Percentiles rank a stretch among this genome's conserved stretches.
Conservation (phyloP, 1,140 invertebrate species). For the Plectrocnemia conspersa region DNA sequence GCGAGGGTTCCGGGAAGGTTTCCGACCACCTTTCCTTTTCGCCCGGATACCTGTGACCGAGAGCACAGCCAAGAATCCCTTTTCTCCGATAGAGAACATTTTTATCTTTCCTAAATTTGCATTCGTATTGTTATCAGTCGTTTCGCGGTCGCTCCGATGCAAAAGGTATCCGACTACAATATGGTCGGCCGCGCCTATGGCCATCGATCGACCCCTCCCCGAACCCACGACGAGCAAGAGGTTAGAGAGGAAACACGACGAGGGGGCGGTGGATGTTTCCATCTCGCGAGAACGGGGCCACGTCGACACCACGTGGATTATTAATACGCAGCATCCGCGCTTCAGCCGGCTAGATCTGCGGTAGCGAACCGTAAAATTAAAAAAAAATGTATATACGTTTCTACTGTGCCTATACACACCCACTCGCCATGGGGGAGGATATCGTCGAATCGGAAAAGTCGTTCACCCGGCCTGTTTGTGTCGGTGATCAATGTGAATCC, state of each 20-base stretch:
- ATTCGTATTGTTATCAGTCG: background rate
- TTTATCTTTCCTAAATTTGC: background rate
- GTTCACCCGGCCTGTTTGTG: no score
- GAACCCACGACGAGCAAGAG: background rate
- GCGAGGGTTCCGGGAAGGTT: no score
- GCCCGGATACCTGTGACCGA: no score
- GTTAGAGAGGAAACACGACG: background rate
- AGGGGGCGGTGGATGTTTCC: background rate
- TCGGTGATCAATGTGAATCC: no score
- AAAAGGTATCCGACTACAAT: background rate
- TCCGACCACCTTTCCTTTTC: no score
- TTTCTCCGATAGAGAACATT: no score
- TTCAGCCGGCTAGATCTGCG: background rate
- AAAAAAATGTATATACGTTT: no score
- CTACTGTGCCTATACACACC: no score
- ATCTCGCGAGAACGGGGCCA: conserved; percentile 7
- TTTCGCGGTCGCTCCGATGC: background rate
- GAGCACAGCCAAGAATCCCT: no score
- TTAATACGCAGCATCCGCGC: conserved; percentile 3
- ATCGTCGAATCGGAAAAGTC: no score
- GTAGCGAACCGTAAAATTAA: conserved; percentile 5
- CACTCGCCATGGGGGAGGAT: no score
- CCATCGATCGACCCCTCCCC: conserved; percentile 10
- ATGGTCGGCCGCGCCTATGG: conserved; percentile 11
- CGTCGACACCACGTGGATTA: conserved; percentile 10